phyloP scores from a whole-genome alignment of 2,888 invertebrate species.

The Chromoteleia sp. region DNA sequence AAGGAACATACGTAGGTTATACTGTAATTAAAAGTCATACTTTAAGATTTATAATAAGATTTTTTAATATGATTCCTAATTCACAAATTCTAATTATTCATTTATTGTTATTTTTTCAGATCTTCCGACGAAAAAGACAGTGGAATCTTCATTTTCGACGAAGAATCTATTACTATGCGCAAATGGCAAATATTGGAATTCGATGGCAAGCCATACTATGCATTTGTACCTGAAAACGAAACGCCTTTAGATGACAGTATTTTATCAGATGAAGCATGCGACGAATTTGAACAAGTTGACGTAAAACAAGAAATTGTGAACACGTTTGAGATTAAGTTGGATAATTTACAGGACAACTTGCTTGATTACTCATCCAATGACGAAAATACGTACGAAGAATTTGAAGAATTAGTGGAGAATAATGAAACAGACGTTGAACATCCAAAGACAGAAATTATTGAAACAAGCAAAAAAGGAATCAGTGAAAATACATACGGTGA shows the following conservation, averaged over 20 bases:
- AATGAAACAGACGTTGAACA: slow-evolving; percentile 65
- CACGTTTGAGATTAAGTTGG: not conserved
- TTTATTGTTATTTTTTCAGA: slow-evolving; percentile 82
- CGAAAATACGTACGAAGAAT: slow-evolving; percentile 62
- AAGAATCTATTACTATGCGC: slow-evolving; percentile 81
- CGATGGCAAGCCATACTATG: slow-evolving; percentile 83
- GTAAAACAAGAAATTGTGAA: not conserved
- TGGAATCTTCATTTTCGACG: slow-evolving; percentile 82
- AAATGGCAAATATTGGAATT: slow-evolving; percentile 84
- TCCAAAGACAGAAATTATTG: slow-evolving; percentile 69
- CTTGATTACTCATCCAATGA: slow-evolving; percentile 48
- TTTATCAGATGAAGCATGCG: slow-evolving; percentile 71
- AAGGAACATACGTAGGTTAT: no score
- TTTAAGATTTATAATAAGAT: no score
- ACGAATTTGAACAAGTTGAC: not conserved
- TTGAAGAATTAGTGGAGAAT: slow-evolving; percentile 64
- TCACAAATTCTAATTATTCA: no score
- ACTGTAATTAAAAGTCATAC: no score
- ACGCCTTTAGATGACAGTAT: slow-evolving; percentile 75
- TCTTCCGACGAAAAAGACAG: slow-evolving; percentile 74
- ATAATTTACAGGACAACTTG: not conserved
- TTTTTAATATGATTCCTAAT: no score
- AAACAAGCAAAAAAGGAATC: slow-evolving; percentile 70
- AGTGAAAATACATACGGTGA: slow-evolving; percentile 67
- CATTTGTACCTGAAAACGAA: slow-evolving; percentile 82